Evolutionary conservation across 2,888 invertebrate genomes (phyloP), one percentile per base, ranked within the genome.

Genomic region (Erebia epiphron): DNA sequence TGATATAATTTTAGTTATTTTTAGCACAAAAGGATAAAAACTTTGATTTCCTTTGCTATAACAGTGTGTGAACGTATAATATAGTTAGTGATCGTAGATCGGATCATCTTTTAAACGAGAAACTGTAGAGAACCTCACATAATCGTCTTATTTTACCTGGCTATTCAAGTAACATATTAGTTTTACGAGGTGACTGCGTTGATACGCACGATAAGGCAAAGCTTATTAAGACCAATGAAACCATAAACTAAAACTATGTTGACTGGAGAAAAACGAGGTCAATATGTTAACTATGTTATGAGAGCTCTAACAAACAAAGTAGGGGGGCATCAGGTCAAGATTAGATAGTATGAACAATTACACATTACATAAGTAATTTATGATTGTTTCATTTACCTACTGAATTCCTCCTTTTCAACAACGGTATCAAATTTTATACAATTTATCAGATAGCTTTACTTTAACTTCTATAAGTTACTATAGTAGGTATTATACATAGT

Each of bases 121-220:
- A n/a, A 52, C 50, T n/a, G 9, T n/a, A 41, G 41, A 41, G 16
- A 60, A 43, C 41, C 43, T 10, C 10, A 60, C 41, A 9, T 60
- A 60, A 43, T 60, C 41, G 41, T 16, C 60, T n/a, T 58, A 7
- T 7, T n/a, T 10, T 41, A 60, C 4, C 2, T 60, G 16, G 8
- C 16, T 5, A 52, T 16, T 5, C 13, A 54, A 10, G 54, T 52
- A 52, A 52, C 52, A 8, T 46, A 18, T 26, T 9, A 8, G 18
- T 61, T 61, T 49, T 49, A 62, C 46, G 62, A 49, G 46, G 62
- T 13, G 21, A 8, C 49, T 18, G 62, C 46, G 69, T 62, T 67
- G 68, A 62, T 68, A 43, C 49, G 43, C 66, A 54, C 65, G 68
- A 73, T 74, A 74, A 71, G 65, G 66, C 65, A 54, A 54, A 18